Conservation (phyloP, 2,888 invertebrate species). For the Drosophila testacea region DNA sequence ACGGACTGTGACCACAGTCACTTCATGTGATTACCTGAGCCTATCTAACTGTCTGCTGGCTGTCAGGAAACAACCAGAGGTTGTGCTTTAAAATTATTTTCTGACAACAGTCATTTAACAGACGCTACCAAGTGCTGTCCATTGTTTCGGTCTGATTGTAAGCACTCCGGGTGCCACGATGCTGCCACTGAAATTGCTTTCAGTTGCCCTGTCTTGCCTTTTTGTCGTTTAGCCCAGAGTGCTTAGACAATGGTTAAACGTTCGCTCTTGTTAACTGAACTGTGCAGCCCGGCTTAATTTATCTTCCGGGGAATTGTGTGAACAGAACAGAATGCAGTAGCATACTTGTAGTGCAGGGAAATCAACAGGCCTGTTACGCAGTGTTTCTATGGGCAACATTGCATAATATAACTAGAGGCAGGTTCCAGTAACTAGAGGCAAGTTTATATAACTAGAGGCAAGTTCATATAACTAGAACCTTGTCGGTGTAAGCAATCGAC, state of each 20-base stretch:
- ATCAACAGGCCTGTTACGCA: neutral
- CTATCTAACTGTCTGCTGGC: constrained; percentile 2
- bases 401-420: neutral
- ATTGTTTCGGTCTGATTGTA: constrained; percentile 9
- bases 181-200: constrained; percentile 5
- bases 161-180: neutral
- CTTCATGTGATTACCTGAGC: constrained; percentile 7
- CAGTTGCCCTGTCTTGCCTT: neutral
- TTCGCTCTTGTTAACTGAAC: constrained; percentile 8
- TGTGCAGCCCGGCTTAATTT: constrained; percentile 11
- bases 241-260: constrained; percentile 20
- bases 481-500: no score
- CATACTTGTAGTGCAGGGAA: neutral
- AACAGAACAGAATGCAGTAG: neutral
- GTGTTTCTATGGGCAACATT: no score
- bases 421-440: no score
- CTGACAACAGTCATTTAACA: constrained; percentile 19
- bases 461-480: no score
- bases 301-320: constrained; percentile 22
- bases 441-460: no score
- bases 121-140: constrained; percentile 5
- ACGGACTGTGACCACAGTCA: constrained; percentile 11
- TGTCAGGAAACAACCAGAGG: neutral
- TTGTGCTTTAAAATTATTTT: constrained; percentile 10
- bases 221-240: constrained; percentile 2